Evolutionary conservation across 1,140 invertebrate genomes (phyloP).

Genomic region (Sinella curviseta): DNA sequence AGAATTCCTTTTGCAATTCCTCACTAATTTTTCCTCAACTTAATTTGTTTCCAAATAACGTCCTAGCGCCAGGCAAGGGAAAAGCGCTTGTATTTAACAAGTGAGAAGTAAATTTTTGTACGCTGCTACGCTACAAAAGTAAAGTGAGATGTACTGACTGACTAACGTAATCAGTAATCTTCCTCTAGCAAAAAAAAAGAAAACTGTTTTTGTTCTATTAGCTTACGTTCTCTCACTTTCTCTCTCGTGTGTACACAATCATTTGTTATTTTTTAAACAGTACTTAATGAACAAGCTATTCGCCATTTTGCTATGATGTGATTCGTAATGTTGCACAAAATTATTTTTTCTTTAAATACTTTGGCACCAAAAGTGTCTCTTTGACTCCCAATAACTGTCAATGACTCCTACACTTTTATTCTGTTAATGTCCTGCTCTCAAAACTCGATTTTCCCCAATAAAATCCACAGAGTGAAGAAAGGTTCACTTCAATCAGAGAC

Average conservation of each 20-base stretch:
- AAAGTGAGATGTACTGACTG: too few species aligned
- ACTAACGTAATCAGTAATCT: too few species aligned
- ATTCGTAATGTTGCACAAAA: not conserved
- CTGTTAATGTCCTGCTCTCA: conserved; percentile 19
- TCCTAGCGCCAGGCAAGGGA: too few species aligned
- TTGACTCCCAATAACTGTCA: conserved; percentile 21
- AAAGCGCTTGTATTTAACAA: not conserved
- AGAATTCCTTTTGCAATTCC: not conserved
- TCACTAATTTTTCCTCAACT: not conserved
- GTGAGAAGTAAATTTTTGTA: not conserved
- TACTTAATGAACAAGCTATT: not conserved
- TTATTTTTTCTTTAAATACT: not conserved
- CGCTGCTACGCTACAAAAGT: too few species aligned
- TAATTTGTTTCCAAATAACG: too few species aligned
- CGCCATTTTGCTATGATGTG: not conserved
- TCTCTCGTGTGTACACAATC: not conserved
- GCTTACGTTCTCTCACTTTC: not conserved
- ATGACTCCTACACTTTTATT: conserved; percentile 21
- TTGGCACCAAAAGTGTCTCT: not conserved
- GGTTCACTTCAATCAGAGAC: not conserved
- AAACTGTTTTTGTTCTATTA: not conserved
- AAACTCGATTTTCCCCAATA: conserved; percentile 19
- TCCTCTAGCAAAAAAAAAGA: too few species aligned
- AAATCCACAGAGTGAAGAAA: conserved; percentile 1
- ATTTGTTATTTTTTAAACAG: not conserved